A percentile compares a stretch with the other conserved stretches of the same genome.
These are phyloP conservation scores for Catharus fuscescens DNA, from an alignment of 2,113 vertebrate genomes.

Conservation along the genomic window DNA sequence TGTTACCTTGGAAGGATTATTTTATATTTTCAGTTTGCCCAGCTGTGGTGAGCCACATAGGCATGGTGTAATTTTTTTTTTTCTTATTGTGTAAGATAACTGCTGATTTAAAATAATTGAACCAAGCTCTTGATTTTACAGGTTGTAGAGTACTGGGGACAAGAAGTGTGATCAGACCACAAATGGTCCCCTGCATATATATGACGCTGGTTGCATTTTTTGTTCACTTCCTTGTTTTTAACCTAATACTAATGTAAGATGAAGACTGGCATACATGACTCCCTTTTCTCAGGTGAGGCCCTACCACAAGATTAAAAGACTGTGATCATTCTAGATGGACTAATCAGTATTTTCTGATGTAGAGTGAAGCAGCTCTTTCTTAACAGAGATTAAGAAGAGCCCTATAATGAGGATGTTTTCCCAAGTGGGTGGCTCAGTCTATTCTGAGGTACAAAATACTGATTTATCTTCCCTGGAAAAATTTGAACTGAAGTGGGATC, in stretches of 20 bases:
- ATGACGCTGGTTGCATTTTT: not conserved
- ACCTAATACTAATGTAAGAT: not conserved
- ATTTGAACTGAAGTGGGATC: not conserved
- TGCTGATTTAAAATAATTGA: not conserved
- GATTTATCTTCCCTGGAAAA: not conserved
- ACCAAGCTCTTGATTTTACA: not conserved
- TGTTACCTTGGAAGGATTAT: not conserved
- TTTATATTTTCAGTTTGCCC: not conserved
- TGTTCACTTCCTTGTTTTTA: not conserved
- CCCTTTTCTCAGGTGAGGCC: not conserved
- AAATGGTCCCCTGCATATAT: not conserved
- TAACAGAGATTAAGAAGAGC: not conserved
- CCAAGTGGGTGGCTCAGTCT: not conserved
- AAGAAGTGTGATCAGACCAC: not conserved
- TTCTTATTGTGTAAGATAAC: not conserved
- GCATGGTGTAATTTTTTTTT: too few relatives aligned
- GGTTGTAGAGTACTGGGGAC: not conserved
- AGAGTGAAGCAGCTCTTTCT: not conserved
- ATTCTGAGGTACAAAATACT: not conserved
- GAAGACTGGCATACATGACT: not conserved
- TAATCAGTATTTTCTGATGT: not conserved
- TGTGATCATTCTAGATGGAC: not conserved
- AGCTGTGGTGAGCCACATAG: not conserved
- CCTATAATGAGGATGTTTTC: not conserved
- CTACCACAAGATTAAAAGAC: not conserved